phyloP scores from a whole-genome alignment of 1,140 invertebrate genomes.

The Drepana arcuata region DNA sequence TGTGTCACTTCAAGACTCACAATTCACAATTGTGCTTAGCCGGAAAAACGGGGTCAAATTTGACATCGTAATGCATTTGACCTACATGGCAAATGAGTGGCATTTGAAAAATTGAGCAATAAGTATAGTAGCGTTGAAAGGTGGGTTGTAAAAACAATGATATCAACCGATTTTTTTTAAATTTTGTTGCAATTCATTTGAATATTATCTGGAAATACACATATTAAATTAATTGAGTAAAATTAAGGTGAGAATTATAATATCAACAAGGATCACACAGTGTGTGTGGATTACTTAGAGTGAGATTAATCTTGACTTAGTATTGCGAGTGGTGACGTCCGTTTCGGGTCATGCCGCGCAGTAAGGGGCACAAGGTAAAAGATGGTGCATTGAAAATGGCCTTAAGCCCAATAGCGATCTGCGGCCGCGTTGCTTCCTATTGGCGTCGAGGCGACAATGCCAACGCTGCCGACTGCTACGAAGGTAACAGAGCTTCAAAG shows the following conservation, averaged over 20 bases:
- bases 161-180: too few species aligned
- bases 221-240: too few species aligned
- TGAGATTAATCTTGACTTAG: constrained; percentile 9
- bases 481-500: constrained; percentile 57
- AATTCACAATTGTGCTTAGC: constrained; percentile 4
- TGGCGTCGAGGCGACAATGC: constrained; percentile 65
- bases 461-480: constrained; percentile 38
- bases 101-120: constrained; percentile 31
- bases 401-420: constrained; percentile 69
- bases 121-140: too few species aligned
- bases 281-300: too few species aligned
- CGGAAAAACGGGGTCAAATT: constrained; percentile 49
- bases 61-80: constrained; percentile 56
- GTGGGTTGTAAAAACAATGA: too few species aligned
- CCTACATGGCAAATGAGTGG: constrained; percentile 43
- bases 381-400: constrained; percentile 70
- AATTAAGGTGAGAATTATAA: too few species aligned
- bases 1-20: too few species aligned
- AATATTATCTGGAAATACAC: too few species aligned
- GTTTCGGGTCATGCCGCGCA: constrained; percentile 56
- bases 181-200: too few species aligned
- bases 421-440: constrained; percentile 63
- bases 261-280: too few species aligned
- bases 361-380: constrained; percentile 70
- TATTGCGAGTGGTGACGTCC: constrained; percentile 23